Conservation (phyloP, 2,113 vertebrate species). For the Lethenteron reissneri region DNA sequence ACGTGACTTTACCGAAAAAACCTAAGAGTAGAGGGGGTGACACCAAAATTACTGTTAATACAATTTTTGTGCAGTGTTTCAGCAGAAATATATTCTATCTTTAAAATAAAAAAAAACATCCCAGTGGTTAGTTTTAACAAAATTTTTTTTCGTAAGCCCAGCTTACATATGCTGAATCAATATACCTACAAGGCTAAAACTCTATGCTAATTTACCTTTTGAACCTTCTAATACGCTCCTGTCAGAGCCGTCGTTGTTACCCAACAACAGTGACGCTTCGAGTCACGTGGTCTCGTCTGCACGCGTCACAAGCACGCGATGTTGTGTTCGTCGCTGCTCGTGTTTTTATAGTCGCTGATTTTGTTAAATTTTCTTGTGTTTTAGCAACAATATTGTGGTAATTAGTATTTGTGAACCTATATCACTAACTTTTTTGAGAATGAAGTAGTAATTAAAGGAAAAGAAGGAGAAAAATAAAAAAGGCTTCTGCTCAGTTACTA, state of each 20-base stretch:
- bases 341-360: too few relatives aligned
- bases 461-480: conserved; percentile 3
- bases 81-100: neutral
- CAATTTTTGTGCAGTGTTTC: neutral
- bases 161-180: neutral
- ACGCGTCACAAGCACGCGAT: too few relatives aligned
- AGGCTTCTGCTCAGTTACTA: conserved; percentile 1
- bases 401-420: too few relatives aligned
- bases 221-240: neutral
- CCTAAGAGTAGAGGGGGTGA: too few relatives aligned
- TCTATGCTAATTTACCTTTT: neutral
- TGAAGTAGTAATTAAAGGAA: neutral
- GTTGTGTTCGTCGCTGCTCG: too few relatives aligned
- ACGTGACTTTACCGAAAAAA: too few relatives aligned
- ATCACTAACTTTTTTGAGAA: too few relatives aligned
- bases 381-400: too few relatives aligned
- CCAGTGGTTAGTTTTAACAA: conserved; percentile 1
- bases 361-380: too few relatives aligned
- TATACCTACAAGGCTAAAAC: neutral
- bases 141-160: neutral
- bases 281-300: too few relatives aligned
- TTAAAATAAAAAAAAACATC: neutral
- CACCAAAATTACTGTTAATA: neutral
- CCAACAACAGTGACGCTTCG: too few relatives aligned
- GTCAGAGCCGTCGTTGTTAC: too few relatives aligned